Evolutionary conservation across 2,797 vertebrate genomes (phyloP), one percentile per base, ranked within the genome.

Genomic region (Coranthus polyacanthus): DNA sequence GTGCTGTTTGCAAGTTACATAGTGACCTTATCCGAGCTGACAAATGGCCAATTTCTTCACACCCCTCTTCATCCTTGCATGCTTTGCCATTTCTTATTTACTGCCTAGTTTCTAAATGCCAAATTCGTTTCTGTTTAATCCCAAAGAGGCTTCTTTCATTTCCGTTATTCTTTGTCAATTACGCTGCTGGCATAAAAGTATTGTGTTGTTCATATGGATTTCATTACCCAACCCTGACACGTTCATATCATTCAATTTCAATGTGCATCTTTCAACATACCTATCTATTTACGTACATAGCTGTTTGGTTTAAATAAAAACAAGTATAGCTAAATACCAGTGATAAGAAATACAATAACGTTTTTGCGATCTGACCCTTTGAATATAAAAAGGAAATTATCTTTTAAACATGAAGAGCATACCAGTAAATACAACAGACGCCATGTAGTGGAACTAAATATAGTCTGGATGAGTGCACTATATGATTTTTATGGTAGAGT

Each of bases 1-100:
- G 52, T 34, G 75, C 60, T 42, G 59, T 63, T 78, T 66, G 49
- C 24, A 59, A 87, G 83, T 83, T 85, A 82, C 82, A 85, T 54
- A 47, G 71, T 92, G 91, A 91, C 89, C 91, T 92, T 90, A 86
- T 90, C 88, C 79, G 17, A 79, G 70, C 81, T 91, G 90, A 93
- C 87, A 91, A 91, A 93, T 83, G 78, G 77, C 69, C 83, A 76
- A 86, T 92, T 91, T 84, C 70, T 83, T 87, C 77, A 70, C 71
- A 81, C 46, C 47, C 68, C 54, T 82, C 61, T 83, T 74, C 58
- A 75, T 84, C 75, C 26, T 52, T 66, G 68, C 78, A 72, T 80
- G 71, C 68, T 68, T 78, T 66, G 61, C 80, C 76, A 68, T 70
- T 70, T 64, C 51, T 90, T 87, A 83, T 92, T 92, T 89, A 89